phyloP scores from a whole-genome alignment of 2,797 vertebrate genomes.

The Notolabrus celidotus region DNA sequence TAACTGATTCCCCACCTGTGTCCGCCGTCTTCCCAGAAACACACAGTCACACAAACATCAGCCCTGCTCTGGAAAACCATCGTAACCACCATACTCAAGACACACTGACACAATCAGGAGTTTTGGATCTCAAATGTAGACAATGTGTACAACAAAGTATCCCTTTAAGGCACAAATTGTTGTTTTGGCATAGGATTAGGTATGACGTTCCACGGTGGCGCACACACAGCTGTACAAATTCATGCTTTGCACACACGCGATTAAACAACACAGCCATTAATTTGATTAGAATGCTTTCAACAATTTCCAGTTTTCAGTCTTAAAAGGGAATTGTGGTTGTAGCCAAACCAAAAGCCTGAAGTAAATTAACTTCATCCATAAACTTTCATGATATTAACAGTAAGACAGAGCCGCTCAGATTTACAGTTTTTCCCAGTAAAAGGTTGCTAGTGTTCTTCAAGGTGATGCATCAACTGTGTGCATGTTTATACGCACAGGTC shows the following conservation, averaged over 20 bases:
- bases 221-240: slow-evolving; percentile 55
- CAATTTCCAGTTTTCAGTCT: slow-evolving; percentile 57
- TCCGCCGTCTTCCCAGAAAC: slow-evolving; percentile 76
- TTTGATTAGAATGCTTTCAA: slow-evolving; percentile 53
- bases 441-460: slow-evolving; percentile 42
- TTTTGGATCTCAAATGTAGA: slow-evolving; percentile 38
- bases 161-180: slow-evolving; percentile 50
- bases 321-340: slow-evolving; percentile 59
- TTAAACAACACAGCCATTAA: slow-evolving; percentile 55
- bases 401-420: slow-evolving; percentile 48
- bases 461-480: slow-evolving; percentile 37
- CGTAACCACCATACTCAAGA: slow-evolving; percentile 28
- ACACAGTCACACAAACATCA: slow-evolving; percentile 65
- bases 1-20: slow-evolving; percentile 84
- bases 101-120: slow-evolving; percentile 49
- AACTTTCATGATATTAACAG: slow-evolving; percentile 58
- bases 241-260: slow-evolving; percentile 47
- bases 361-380: slow-evolving; percentile 56
- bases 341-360: slow-evolving; percentile 53
- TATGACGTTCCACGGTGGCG: slow-evolving; percentile 36
- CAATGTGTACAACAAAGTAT: slow-evolving; percentile 37
- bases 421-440: slow-evolving; percentile 62
- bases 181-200: slow-evolving; percentile 38
- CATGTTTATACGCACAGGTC: slow-evolving; percentile 21
- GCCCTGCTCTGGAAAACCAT: slow-evolving; percentile 57